These are phyloP conservation scores for Etheostoma nigrum DNA, from an alignment of 2,797 vertebrate species.

Conservation along the genomic window DNA sequence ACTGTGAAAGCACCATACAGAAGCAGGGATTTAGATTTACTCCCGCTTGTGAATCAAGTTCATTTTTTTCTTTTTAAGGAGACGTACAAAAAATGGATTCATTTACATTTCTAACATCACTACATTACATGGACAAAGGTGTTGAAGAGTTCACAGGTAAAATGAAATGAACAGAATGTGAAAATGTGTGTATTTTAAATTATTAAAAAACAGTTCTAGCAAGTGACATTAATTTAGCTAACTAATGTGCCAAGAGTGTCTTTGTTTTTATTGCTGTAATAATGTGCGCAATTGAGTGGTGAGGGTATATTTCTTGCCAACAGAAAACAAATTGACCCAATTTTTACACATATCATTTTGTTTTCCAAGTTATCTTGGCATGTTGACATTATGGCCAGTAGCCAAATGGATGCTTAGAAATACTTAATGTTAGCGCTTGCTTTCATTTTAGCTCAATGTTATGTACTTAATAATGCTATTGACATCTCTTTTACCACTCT, in stretches of 20 bases:
- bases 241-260: constrained; percentile 12
- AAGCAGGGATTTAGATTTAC: too few species aligned
- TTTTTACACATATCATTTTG: constrained; percentile 36
- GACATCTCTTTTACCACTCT: not conserved
- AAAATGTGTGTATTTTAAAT: not conserved
- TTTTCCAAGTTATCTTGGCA: constrained; percentile 25
- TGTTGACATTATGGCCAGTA: constrained; percentile 18
- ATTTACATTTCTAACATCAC: too few species aligned
- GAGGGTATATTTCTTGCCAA: constrained; percentile 23
- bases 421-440: constrained; percentile 1
- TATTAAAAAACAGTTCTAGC: not conserved
- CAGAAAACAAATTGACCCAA: constrained; percentile 45
- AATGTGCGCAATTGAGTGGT: constrained; percentile 11
- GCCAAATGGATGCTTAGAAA: constrained; percentile 33
- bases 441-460: constrained; percentile 10
- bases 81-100: too few species aligned
- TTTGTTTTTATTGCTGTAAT: constrained; percentile 23
- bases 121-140: too few species aligned
- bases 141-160: too few species aligned
- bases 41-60: too few species aligned
- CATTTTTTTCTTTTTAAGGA: too few species aligned
- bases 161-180: not conserved
- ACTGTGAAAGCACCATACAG: too few species aligned
- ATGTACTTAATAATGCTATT: constrained; percentile 14
- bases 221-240: not conserved